phyloP scores from a whole-genome alignment of 2,113 vertebrate genomes.

The Tauraco erythrolophus region DNA sequence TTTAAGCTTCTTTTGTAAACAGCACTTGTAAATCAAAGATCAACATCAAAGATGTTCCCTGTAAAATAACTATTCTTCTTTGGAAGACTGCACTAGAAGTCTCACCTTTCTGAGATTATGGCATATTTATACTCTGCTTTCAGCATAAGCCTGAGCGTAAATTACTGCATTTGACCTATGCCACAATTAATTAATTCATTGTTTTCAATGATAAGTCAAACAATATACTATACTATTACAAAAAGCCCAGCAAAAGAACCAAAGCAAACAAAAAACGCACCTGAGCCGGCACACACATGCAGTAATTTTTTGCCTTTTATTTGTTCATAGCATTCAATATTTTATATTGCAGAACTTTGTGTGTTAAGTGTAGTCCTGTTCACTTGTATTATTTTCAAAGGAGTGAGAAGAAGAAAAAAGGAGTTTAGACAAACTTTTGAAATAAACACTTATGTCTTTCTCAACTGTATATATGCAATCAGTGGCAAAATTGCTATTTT shows the following conservation, averaged over 20 bases:
- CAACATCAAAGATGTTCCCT: constrained; percentile 11
- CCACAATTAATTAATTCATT: not conserved
- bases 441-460: not conserved
- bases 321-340: not conserved
- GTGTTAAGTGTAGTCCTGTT: not conserved
- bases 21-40: constrained; percentile 14
- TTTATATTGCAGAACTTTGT: not conserved
- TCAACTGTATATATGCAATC: not conserved
- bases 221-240: not conserved
- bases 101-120: not conserved
- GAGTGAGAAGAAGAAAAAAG: not conserved
- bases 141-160: not conserved
- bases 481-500: not conserved
- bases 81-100: not conserved
- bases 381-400: not conserved
- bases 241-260: not conserved
- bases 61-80: not conserved
- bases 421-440: not conserved
- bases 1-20: constrained; percentile 6
- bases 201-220: not conserved
- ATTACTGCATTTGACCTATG: not conserved
- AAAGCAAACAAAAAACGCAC: not conserved
- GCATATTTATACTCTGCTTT: not conserved
- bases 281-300: not conserved
- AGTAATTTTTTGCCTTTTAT: not conserved